Percentiles rank a stretch among this genome's conserved stretches.
phyloP scores from a whole-genome alignment of 2,888 invertebrate species.

The Stenodera caucasica region DNA sequence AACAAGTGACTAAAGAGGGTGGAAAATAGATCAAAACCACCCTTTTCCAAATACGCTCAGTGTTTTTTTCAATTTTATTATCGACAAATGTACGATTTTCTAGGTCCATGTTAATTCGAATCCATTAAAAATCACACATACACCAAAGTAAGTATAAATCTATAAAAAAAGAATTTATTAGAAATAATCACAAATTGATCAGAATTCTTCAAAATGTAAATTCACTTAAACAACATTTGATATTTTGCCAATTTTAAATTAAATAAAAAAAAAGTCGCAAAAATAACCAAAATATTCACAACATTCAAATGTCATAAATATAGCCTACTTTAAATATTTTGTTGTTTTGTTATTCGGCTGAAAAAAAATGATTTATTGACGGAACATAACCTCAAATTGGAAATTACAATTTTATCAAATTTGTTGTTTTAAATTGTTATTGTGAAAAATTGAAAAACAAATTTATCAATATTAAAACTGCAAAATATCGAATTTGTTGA shows the following conservation, averaged over 20 bases:
- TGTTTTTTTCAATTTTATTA: too few relatives aligned
- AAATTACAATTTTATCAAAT: not conserved
- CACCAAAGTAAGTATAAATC: not conserved
- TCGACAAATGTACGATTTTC: not conserved
- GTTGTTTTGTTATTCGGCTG: too few relatives aligned
- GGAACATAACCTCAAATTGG: constrained; percentile 6
- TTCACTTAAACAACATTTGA: not conserved
- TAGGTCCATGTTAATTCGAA: not conserved
- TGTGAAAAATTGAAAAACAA: too few relatives aligned
- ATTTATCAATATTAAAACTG: too few relatives aligned
- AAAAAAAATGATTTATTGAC: too few relatives aligned
- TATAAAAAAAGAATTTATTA: not conserved
- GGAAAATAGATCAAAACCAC: not conserved
- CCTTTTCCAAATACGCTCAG: too few relatives aligned
- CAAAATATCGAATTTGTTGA: not conserved
- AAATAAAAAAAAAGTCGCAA: not conserved
- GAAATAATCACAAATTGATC: not conserved
- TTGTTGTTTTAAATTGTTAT: too few relatives aligned
- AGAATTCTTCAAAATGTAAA: not conserved
- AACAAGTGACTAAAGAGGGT: not conserved
- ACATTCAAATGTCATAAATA: not conserved
- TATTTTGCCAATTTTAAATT: constrained; percentile 1
- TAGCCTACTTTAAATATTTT: constrained; percentile 1
- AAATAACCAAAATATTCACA: constrained; percentile 1
- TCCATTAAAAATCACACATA: too few relatives aligned